Conservation (phyloP, 2,113 vertebrate species). For the Grallaria varia region DNA sequence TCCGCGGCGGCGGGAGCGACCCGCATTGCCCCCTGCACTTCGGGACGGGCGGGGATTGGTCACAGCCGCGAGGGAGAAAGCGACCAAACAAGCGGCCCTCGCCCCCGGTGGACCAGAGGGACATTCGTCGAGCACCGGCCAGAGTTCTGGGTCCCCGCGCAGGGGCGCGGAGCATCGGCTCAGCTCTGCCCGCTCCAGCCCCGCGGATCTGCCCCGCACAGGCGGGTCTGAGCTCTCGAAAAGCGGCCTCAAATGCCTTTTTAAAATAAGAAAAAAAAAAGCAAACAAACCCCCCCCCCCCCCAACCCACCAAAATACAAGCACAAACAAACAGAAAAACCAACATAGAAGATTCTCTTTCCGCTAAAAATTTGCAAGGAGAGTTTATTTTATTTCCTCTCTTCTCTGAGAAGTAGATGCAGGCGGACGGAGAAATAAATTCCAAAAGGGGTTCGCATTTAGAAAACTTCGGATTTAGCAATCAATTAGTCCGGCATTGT, state of each 20-base stretch:
- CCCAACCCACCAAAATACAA: neutral
- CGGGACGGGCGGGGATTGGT: neutral
- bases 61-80: neutral
- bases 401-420: neutral
- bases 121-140: neutral
- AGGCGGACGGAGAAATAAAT: neutral
- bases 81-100: neutral
- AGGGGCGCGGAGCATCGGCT: neutral
- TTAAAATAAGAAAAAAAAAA: neutral
- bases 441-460: neutral
- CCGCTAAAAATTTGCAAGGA: neutral
- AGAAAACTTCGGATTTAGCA: neutral
- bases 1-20: neutral
- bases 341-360: neutral
- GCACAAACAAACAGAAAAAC: neutral
- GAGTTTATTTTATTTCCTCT: neutral
- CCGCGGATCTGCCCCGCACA: neutral
- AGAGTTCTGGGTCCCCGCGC: neutral
- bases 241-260: neutral
- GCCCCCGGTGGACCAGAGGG: neutral
- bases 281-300: neutral
- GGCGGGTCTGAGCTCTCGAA: neutral
- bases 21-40: neutral
- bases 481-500: neutral
- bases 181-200: neutral